Conservation (phyloP, 2,113 vertebrate genomes). For the Camelus dromedarius region DNA sequence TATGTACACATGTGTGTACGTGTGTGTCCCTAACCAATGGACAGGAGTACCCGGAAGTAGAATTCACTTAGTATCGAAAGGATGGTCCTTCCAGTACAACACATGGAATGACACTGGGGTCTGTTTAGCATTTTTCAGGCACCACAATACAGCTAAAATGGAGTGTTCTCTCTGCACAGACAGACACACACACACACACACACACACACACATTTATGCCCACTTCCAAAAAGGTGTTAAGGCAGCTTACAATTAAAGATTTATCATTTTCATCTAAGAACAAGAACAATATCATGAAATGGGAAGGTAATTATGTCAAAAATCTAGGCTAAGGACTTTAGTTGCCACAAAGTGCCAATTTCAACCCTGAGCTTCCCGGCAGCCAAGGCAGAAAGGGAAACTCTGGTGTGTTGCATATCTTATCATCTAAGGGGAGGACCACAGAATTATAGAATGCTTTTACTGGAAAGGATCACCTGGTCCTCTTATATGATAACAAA, state of each 20-base stretch:
- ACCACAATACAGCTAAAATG: fast-evolving
- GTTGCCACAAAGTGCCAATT: not conserved
- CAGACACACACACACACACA: not conserved
- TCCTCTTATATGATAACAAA: not conserved
- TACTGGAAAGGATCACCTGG: not conserved
- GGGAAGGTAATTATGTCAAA: not conserved
- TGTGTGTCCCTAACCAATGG: not conserved
- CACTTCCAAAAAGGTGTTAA: not conserved
- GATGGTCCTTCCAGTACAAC: not conserved
- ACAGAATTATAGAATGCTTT: not conserved
- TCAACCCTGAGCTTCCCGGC: not conserved
- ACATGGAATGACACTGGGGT: not conserved
- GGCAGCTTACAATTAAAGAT: not conserved
- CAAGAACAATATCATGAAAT: not conserved
- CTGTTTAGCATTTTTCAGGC: not conserved
- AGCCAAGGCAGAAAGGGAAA: constrained; percentile 46
- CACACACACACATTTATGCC: not conserved
- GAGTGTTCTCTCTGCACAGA: not conserved
- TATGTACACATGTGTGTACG: not conserved
- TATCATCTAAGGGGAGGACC: not conserved
- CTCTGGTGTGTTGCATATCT: not conserved
- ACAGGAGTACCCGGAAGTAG: not conserved
- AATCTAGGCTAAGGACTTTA: not conserved
- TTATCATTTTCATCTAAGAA: not conserved
- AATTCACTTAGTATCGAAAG: not conserved